Percentiles rank a stretch among this genome's conserved stretches.
Conservation (phyloP, 2,113 vertebrate genomes). For the Neoarius graeffei region DNA sequence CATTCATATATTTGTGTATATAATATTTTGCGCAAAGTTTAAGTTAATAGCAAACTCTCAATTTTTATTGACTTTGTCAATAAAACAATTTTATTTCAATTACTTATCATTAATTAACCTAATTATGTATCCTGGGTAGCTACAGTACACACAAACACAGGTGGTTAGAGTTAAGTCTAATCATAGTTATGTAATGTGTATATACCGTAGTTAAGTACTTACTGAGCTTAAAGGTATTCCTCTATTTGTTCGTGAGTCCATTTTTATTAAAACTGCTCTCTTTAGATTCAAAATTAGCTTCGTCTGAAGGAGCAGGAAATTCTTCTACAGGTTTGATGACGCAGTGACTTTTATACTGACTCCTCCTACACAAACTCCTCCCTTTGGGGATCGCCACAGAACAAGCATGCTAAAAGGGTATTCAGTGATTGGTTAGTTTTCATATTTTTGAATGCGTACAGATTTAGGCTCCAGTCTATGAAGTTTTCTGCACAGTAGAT, state of each 20-base stretch:
- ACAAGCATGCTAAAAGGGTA: not conserved
- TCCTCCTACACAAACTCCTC: not conserved
- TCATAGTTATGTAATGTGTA: not conserved
- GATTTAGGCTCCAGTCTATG: too few species aligned
- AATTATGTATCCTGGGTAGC: too few species aligned
- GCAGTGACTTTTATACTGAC: not conserved
- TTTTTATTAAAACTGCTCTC: conserved; percentile 32
- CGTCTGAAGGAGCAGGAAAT: not conserved
- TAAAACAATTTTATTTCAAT: too few species aligned
- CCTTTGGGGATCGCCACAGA: not conserved
- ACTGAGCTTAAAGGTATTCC: conserved; percentile 87
- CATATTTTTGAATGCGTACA: not conserved
- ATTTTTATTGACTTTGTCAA: too few species aligned
- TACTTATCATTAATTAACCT: too few species aligned
- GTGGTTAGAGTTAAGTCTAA: not conserved
- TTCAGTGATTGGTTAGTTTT: not conserved
- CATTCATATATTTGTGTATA: too few species aligned
- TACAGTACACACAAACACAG: not conserved
- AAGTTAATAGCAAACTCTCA: too few species aligned
- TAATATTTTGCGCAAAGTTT: too few species aligned
- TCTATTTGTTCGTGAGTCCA: conserved; percentile 62
- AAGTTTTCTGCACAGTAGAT: too few species aligned
- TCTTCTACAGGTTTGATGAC: not conserved
- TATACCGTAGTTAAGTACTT: conserved; percentile 58
- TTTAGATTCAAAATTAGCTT: not conserved